These are phyloP conservation scores for Carabus problematicus DNA, from an alignment of 2,888 invertebrate genomes.

Conservation along the genomic window DNA sequence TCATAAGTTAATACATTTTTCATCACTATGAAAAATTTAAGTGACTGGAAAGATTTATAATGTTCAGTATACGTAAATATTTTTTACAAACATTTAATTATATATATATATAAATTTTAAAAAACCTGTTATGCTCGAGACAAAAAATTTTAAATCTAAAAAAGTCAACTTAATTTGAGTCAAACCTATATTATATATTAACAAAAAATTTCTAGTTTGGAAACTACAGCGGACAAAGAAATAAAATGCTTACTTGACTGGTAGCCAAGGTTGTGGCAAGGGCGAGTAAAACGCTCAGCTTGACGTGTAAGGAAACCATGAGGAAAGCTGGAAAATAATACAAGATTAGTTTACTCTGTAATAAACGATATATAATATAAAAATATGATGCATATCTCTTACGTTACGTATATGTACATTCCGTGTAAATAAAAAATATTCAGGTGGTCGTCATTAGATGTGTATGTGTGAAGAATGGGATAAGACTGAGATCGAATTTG, in stretches of 20 bases:
- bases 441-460: too few species aligned
- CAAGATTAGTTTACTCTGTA: background rate
- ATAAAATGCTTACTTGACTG: slow-evolving; percentile 3
- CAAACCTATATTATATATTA: too few species aligned
- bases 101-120: too few species aligned
- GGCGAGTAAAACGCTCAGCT: background rate
- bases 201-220: too few species aligned
- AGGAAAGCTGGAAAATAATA: slow-evolving; percentile 1
- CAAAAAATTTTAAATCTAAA: too few species aligned
- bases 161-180: background rate
- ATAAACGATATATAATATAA: background rate
- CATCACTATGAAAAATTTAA: background rate
- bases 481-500: too few species aligned
- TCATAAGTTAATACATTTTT: background rate
- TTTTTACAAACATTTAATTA: background rate
- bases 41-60: background rate
- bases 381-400: slow-evolving; percentile 1
- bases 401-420: background rate
- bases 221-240: background rate
- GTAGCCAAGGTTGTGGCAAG: background rate
- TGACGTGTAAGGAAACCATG: background rate
- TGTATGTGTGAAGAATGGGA: too few species aligned
- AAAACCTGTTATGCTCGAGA: too few species aligned
- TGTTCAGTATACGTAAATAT: background rate
- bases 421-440: too few species aligned